Evolutionary conservation across 2,888 invertebrate species (phyloP), one percentile per base, ranked within the genome.

Genomic region (Hyalella azteca): DNA sequence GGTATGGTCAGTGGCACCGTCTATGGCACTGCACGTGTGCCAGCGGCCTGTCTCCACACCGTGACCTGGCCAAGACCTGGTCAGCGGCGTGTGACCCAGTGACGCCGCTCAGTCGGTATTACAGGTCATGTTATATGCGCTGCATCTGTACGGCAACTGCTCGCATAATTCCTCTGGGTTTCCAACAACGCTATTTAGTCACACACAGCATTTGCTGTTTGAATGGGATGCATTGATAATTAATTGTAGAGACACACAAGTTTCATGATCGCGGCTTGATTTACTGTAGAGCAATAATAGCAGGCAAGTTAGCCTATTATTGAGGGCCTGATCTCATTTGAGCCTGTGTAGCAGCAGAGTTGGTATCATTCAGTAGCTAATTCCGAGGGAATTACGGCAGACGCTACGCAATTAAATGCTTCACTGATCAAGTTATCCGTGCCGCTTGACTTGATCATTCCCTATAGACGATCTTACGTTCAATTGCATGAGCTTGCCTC

Each of bases 381-480:
- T 66, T 66, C 36, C 32, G 29, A 66, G 66, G 66, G 66, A 66
- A 66, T 66, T 66, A 66, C 36, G 36, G 36, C 36, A 36, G 66
- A 66, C 36, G 66, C 66, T 29, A 66, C 66, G 36, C 66, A 66
- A 66, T 66, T 66, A 66, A 22, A 13, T 66, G 66, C 66, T 19
- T 66, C 66, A 29, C 66, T 36, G 66, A 29, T 66, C 26, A 22
- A 19, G 29, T 66, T 66, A 66, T 66, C 66, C 66, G 66, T 36
- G 26, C 36, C 29, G 66, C 66, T 66, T 66, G n/a, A 36, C 32
- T 36, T 66, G 66, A 66, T 66, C 66, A 66, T 66, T 36, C 66
- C 29, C 66, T 36, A 66, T 66, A 36, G 66, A 32, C 36, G 66
- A 66, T 29, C 36, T 66, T 36, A 66, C 66, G 36, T 66, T 66